These are phyloP conservation scores for Taenaris catops DNA, from an alignment of 2,888 invertebrate species.

Conservation along the genomic window DNA sequence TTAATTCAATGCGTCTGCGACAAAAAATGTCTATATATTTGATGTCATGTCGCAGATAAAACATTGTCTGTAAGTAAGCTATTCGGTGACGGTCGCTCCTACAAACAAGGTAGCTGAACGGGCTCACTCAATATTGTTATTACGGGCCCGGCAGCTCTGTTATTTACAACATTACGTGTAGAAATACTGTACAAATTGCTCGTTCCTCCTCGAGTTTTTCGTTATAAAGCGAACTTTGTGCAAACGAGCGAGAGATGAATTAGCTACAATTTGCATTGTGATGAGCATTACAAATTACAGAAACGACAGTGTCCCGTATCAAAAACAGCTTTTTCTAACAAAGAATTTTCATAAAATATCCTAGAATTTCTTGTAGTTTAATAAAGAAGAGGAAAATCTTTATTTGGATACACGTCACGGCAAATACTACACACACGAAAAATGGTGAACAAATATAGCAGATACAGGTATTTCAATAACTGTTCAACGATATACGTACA, in stretches of 20 bases:
- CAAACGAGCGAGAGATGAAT: background rate
- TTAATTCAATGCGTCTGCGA: too few relatives aligned
- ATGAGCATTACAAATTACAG: too few relatives aligned
- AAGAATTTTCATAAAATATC: background rate
- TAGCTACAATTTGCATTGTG: too few relatives aligned
- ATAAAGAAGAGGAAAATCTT: too few relatives aligned
- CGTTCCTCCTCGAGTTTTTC: background rate
- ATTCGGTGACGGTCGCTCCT: slow-evolving; percentile 27
- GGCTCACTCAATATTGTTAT: slow-evolving; percentile 18
- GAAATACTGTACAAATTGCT: slow-evolving; percentile 5
- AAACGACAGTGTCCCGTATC: too few relatives aligned
- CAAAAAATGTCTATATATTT: too few relatives aligned
- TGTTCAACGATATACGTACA: too few relatives aligned
- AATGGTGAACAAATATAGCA: too few relatives aligned
- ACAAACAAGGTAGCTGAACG: slow-evolving; percentile 19
- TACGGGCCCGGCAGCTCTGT: slow-evolving; percentile 12
- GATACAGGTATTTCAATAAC: too few relatives aligned
- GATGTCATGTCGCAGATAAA: background rate
- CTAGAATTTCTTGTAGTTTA: background rate
- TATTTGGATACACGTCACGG: too few relatives aligned
- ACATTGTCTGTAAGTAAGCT: slow-evolving; percentile 16
- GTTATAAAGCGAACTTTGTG: background rate
- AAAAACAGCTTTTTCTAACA: background rate
- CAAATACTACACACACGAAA: too few relatives aligned
- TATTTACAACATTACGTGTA: slow-evolving; percentile 15